These are phyloP conservation scores for Drosophila nasuta DNA, from an alignment of 1,140 invertebrate species.

Conservation along the genomic window DNA sequence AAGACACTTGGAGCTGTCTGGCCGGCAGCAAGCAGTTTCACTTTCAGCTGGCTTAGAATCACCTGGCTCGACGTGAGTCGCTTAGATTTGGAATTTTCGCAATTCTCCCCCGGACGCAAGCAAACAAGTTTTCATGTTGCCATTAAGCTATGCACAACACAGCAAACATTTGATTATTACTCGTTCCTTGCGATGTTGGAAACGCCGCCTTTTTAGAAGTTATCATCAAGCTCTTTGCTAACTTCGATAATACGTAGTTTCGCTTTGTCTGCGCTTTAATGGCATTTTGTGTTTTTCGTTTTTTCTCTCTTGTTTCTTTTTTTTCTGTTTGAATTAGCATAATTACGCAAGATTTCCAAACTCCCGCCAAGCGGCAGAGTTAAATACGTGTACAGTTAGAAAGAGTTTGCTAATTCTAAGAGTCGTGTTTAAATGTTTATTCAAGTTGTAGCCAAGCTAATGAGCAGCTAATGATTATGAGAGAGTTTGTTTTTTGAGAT, in stretches of 20 bases:
- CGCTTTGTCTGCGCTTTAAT: conserved; percentile 28
- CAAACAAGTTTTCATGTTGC: conserved; percentile 64
- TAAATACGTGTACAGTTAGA: conserved; percentile 21
- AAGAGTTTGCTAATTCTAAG: conserved; percentile 7
- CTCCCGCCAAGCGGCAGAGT: neutral
- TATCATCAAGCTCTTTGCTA: conserved; percentile 17
- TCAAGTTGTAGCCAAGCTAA: conserved; percentile 27
- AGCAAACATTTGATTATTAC: conserved; percentile 65
- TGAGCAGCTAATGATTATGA: conserved; percentile 50
- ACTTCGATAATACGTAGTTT: conserved; percentile 22
- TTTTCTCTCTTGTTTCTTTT: neutral
- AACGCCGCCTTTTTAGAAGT: conserved; percentile 41
- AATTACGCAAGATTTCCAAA: conserved; percentile 40
- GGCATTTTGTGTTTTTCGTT: neutral
- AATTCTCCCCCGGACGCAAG: conserved; percentile 61
- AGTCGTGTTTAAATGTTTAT: conserved; percentile 27
- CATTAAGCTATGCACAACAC: conserved; percentile 31
- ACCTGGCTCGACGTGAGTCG: conserved; percentile 38
- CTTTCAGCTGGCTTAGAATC: conserved; percentile 77
- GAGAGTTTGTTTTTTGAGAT: neutral
- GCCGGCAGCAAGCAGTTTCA: conserved; percentile 60
- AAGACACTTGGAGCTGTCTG: conserved; percentile 49
- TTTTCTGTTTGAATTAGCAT: conserved; percentile 30
- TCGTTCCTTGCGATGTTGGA: conserved; percentile 18
- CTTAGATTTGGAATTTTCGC: conserved; percentile 75